Conservation (phyloP, 1,140 invertebrate species). For the Nylanderia fulva region DNA sequence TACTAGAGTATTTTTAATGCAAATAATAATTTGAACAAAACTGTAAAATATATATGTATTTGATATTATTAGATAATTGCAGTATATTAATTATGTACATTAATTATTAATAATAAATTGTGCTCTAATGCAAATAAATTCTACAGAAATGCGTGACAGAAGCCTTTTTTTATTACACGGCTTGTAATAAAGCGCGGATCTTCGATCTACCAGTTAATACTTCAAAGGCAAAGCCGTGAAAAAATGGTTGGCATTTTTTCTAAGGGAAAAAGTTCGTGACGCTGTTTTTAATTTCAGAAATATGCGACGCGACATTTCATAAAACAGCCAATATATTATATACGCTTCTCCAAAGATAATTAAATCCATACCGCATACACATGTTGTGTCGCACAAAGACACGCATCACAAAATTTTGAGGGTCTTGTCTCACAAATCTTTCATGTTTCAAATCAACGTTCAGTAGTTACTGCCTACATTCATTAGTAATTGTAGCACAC, state of each 20-base stretch:
- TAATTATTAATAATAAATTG: constrained; percentile 30
- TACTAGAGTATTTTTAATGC: neutral
- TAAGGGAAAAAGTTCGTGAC: neutral
- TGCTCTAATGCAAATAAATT: neutral
- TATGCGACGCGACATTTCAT: constrained; percentile 34
- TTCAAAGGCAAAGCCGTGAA: neutral
- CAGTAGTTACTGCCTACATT: neutral
- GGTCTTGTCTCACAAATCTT: neutral
- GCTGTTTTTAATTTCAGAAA: constrained; percentile 49
- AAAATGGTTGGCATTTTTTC: constrained; percentile 32
- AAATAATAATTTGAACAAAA: constrained; percentile 4
- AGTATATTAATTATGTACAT: neutral
- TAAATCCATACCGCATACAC: constrained; percentile 1
- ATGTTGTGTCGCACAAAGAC: constrained; percentile 2
- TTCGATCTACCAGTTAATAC: constrained; percentile 18
- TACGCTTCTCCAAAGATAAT: constrained; percentile 17
- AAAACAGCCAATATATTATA: constrained; percentile 13
- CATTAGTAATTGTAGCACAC: neutral
- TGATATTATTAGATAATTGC: neutral
- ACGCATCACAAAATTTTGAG: neutral
- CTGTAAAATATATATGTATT: neutral
- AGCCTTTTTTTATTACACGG: neutral
- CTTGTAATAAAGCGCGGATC: constrained; percentile 36
- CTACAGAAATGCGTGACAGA: neutral
- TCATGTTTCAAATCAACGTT: neutral